Base-by-base conservation (phyloP, 2,888 invertebrate species). In the Catocala nupta region DNA sequence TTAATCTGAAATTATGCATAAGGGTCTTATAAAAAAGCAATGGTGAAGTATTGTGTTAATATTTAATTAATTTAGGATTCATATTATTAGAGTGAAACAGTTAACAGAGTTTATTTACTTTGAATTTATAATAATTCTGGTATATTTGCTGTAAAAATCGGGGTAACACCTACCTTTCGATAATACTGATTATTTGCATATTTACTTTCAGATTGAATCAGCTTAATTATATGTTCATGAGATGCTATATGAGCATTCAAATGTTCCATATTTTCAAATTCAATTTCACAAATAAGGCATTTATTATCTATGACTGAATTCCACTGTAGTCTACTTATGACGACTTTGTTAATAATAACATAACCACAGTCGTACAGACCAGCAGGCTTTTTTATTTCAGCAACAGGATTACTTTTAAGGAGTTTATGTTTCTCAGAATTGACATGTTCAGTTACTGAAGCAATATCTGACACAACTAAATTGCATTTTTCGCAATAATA, bases 401-500 rank as follows among this genome's bases (percentile, higher is more conserved):
- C 48, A 9, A 57, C 61, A 0, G 83, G 77, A 10, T 74, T 77
- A 0, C 2, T 68, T 66, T 84, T 89, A 36, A 70, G 71, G n/a
- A 59, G 50, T 52, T 68, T 75, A 60, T 91, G 91, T 0, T 47
- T 60, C 6, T 81, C 77, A 6, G 64, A 67, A 7, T 71, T 75
- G 5, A 86, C 66, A 65, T 91, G 91, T 3, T 71, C 57, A 16
- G 65, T 71, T 13, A 81, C 61, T 47, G 63, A 63, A 4, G 63
- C 44, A 0, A 79, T 54, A 44, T 81, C 71, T 13, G 56, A 43
- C 12, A 68, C 48, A 5, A 83, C 59, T 12, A 44, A 55, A 63
- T 90, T 91, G 60, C 91, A 91, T 13, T 78, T 48, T 70, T 84
- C 83, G 61, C 91, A 91, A 68, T 90, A 91, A 66, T 75, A 89